phyloP scores from a whole-genome alignment of 2,888 invertebrate species.

The Antheraea assamensis region DNA sequence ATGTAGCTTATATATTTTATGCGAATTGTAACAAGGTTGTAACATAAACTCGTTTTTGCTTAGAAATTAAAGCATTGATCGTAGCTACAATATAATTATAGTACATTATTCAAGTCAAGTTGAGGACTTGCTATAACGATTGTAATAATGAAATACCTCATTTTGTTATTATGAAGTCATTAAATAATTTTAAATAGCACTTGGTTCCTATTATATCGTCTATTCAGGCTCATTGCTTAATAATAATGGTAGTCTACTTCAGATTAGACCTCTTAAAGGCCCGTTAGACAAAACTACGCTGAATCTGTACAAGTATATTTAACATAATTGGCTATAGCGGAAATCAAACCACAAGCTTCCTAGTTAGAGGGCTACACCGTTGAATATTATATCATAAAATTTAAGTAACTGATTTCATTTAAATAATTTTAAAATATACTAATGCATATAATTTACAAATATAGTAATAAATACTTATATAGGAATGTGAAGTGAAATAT shows the following conservation, averaged over 20 bases:
- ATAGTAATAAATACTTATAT: too few relatives aligned
- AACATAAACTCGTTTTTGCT: background rate
- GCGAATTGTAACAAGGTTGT: conserved; percentile 1
- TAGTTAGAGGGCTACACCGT: background rate
- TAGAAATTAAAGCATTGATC: background rate
- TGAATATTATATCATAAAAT: too few relatives aligned
- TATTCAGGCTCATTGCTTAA: background rate
- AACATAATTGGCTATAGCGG: background rate
- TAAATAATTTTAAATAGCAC: background rate
- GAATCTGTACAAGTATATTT: background rate
- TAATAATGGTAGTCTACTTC: background rate
- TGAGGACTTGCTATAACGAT: too few relatives aligned
- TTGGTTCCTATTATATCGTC: background rate
- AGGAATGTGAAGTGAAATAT: too few relatives aligned
- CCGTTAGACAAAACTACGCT: background rate
- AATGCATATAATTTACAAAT: too few relatives aligned
- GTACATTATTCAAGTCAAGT: too few relatives aligned
- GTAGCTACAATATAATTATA: background rate
- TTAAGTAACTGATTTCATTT: too few relatives aligned
- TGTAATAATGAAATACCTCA: too few relatives aligned
- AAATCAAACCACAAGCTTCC: background rate
- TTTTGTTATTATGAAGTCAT: background rate
- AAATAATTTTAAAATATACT: too few relatives aligned
- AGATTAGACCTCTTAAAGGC: background rate
- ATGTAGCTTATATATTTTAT: background rate